These are phyloP conservation scores for Hydrocynus forskahlii DNA, from an alignment of 2,797 vertebrate genomes.

Conservation along the genomic window DNA sequence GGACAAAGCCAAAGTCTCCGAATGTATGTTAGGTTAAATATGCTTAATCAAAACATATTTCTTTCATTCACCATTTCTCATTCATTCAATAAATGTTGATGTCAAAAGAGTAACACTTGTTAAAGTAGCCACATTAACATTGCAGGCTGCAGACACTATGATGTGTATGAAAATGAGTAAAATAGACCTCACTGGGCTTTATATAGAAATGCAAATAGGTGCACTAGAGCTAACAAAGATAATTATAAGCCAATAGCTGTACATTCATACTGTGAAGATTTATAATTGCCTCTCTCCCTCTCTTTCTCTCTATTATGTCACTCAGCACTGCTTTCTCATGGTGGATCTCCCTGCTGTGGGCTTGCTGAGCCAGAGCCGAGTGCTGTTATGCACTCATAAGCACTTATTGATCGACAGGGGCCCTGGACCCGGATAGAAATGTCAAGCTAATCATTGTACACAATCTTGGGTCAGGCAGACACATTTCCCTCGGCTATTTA, in stretches of 20 bases:
- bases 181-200: not conserved
- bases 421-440: constrained; percentile 57
- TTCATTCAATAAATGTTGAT: too few relatives aligned
- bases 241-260: not conserved
- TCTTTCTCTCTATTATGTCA: not conserved
- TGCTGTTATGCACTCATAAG: constrained; percentile 46
- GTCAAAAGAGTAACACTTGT: too few relatives aligned
- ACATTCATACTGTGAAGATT: not conserved
- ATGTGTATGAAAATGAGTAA: not conserved
- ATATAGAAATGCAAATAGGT: not conserved
- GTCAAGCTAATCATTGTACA: constrained; percentile 61
- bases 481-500: not conserved
- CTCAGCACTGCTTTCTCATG: not conserved
- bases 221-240: not conserved
- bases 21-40: too few relatives aligned
- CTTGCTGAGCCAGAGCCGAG: constrained; percentile 17
- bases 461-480: constrained; percentile 45
- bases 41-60: too few relatives aligned
- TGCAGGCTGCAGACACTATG: not conserved
- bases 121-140: not conserved
- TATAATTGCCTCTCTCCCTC: not conserved
- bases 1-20: too few relatives aligned
- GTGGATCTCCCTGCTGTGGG: not conserved
- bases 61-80: too few relatives aligned
- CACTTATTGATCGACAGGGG: constrained; percentile 64